Conservation (phyloP, 2,113 vertebrate genomes). For the Gavia stellata region DNA sequence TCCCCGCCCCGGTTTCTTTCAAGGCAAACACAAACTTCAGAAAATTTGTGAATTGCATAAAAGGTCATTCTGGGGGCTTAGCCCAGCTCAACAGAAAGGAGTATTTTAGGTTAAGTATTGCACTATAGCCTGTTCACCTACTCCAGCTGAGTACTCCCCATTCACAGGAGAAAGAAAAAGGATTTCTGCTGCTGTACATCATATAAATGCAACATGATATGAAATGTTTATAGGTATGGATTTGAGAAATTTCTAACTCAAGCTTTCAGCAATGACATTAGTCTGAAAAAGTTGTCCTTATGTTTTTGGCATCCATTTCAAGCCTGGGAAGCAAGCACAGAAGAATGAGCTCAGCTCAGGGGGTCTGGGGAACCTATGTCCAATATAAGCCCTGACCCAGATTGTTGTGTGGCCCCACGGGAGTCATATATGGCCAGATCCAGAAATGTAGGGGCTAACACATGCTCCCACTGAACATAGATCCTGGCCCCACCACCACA, state of each 20-base stretch:
- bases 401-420: fast-evolving
- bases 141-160: not conserved
- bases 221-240: not conserved
- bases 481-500: not conserved
- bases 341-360: not conserved
- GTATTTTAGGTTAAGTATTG: not conserved
- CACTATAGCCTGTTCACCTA: not conserved
- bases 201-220: not conserved
- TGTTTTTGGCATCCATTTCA: not conserved
- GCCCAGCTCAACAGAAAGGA: not conserved
- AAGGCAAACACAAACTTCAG: not conserved
- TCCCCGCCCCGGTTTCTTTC: not conserved
- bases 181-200: not conserved
- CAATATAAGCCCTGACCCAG: not conserved
- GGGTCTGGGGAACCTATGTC: not conserved
- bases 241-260: not conserved
- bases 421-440: not conserved
- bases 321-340: not conserved
- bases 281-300: not conserved
- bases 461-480: fast-evolving
- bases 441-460: not conserved
- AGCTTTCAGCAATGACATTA: not conserved
- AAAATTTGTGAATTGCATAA: not conserved
- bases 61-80: not conserved
- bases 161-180: not conserved